phyloP scores from a whole-genome alignment of 2,888 invertebrate genomes.

The Dynastes tityus region DNA sequence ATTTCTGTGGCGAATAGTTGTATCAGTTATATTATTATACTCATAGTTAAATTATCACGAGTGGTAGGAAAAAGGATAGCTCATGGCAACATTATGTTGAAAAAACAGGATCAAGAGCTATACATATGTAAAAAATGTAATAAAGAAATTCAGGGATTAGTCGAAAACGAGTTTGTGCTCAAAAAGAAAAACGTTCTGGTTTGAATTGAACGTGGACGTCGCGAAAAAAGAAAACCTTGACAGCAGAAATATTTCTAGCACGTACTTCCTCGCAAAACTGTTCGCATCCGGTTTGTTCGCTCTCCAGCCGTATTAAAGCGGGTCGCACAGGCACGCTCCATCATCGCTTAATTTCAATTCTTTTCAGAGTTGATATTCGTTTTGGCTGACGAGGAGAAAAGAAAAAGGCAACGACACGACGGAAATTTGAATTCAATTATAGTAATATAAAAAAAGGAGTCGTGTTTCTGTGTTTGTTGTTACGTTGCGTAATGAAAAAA shows the following conservation, averaged over 20 bases:
- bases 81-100: no score
- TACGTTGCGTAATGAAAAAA: not conserved
- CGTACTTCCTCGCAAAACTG: conserved; percentile 43
- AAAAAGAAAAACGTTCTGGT: not conserved
- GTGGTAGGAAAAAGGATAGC: no score
- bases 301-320: not conserved
- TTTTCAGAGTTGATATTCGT: conserved; percentile 20
- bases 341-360: conserved; percentile 37
- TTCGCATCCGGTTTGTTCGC: conserved; percentile 38
- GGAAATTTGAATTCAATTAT: conserved; percentile 23
- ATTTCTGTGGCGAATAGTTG: no score
- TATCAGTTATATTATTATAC: no score
- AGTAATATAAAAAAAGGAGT: not conserved
- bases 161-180: no score
- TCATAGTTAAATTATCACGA: no score
- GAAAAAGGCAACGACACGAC: conserved; percentile 13
- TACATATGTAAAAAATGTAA: no score
- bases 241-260: conserved; percentile 29
- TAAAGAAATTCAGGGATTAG: no score
- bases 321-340: conserved; percentile 25
- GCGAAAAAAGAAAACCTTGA: not conserved
- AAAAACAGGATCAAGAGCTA: no score
- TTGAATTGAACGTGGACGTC: not conserved
- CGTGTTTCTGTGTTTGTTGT: not conserved
- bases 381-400: not conserved